Base-by-base conservation (phyloP, 2,797 vertebrate species). In the Myioborus miniatus region DNA sequence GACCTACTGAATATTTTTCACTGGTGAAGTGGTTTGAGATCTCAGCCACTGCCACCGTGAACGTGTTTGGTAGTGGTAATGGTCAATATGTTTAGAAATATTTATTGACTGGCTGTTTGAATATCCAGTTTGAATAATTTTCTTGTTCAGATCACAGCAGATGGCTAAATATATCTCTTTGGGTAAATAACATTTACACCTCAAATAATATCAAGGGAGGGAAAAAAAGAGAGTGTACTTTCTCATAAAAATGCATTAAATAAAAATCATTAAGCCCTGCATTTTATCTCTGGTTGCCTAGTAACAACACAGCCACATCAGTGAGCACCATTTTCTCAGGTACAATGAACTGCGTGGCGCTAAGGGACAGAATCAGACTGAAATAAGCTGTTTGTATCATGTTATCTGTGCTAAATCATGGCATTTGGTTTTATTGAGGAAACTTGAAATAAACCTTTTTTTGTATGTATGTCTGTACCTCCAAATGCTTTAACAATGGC, bases 231-330 rank as follows among this genome's bases (percentile, higher is more conserved):
- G 75, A 76, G 50, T 88, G 64, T 97, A 90, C 83, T 95, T 94
- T 96, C 93, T 97, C 92, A 95, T 96, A 97, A 97, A 97, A 97
- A 97, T 97, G 90, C 96, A 96, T 97, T 97, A 97, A 98, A 96
- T 92, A 96, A 97, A 97, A 96, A 92, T 97, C 94, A 96, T 97
- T 97, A 97, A 97, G 97, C 83, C 91, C 90, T 89, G 89, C 94
- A 82, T 97, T 96, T 96, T 97, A 96, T 97, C 93, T 96, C 81
- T 74, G 93, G 98, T 99, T 99, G 98, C 99, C 97, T 98, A 96
- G 99, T 98, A 98, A 99, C 99, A 96, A 94, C 93, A 91, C 96
- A 96, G 93, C 94, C 97, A 97, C 93, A 96, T 98, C 97, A 98
- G 96, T 97, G 97, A 97, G 97, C 75, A 94, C 97, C 97, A 97